Conservation (phyloP, 2,888 invertebrate species). For the Lithosia quadra region DNA sequence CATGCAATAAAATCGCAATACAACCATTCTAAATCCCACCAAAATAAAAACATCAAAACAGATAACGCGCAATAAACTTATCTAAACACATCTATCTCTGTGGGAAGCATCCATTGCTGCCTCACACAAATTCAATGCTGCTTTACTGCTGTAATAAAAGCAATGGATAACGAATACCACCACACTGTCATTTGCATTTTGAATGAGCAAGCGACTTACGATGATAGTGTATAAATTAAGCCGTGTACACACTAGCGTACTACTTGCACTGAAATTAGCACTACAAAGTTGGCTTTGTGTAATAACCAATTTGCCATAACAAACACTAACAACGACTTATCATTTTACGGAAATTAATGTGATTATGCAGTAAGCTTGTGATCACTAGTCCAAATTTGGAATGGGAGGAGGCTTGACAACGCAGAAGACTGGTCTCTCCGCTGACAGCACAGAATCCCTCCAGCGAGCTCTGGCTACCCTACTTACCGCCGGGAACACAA, state of each 20-base stretch:
- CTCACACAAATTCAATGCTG: constrained; percentile 58
- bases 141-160: constrained; percentile 65
- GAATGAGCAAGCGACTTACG: constrained; percentile 38
- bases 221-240: constrained; percentile 14
- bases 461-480: too few relatives aligned
- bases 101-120: constrained; percentile 54
- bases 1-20: not conserved
- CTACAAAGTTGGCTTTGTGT: not conserved
- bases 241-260: constrained; percentile 1
- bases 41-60: constrained; percentile 42
- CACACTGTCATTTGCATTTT: constrained; percentile 58
- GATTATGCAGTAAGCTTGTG: too few relatives aligned
- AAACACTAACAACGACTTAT: too few relatives aligned
- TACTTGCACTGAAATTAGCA: not conserved
- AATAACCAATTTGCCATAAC: not conserved
- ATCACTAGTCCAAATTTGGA: too few relatives aligned
- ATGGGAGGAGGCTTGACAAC: too few relatives aligned
- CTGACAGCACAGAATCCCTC: too few relatives aligned
- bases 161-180: constrained; percentile 60
- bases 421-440: too few relatives aligned
- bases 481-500: too few relatives aligned
- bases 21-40: constrained; percentile 20
- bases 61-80: constrained; percentile 50
- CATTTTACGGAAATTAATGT: too few relatives aligned
- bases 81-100: constrained; percentile 48